Base-by-base conservation (phyloP, 2,888 invertebrate genomes). In the Allophyes oxyacanthae region DNA sequence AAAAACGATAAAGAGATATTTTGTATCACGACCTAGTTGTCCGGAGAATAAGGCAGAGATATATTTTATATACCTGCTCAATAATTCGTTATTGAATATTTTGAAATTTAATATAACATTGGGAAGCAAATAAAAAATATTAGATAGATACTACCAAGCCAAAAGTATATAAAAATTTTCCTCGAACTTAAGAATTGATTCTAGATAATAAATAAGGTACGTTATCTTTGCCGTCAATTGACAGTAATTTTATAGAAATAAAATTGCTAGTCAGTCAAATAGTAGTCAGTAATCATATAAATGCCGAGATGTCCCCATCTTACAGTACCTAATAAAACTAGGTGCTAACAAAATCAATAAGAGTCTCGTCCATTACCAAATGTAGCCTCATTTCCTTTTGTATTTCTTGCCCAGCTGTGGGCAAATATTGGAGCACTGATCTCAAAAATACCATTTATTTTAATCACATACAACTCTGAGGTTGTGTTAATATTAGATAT, bases 401-500 rank as follows among this genome's bases (percentile, higher is more conserved):
- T 59, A 42, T 69, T 58, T 51, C 20, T 46, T 48, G 13, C n/a
- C 6, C 36, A 53, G 33, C 36, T 48, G 54, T 65, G 41, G 26
- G 34, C 7, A 41, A 52, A 41, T 58, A 54, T 36, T 34, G 34
- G 8, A 38, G 14, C n/a, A 44, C 10, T 64, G 34, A 54, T 56
- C 66, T 32, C 59, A 58, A 49, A 61, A 40, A 48, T 37, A 36
- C 43, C 36, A 28, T 57, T 42, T 56, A 57, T 59, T 63, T 51
- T 41, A 67, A 73, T 43, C 58, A 45, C 37, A 52, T 49, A 60
- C 53, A 61, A 46, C 45, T 53, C 46, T 46, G 57, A 51, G 63
- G 61, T 66, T 70, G 61, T 60, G 67, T 50, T 60, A 55, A 57
- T 56, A 58, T 58, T 58, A 65, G 56, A 57, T 38, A 62, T 72